Evolutionary conservation across 2,113 vertebrate genomes (phyloP).

Genomic region (Centrocercus urophasianus): DNA sequence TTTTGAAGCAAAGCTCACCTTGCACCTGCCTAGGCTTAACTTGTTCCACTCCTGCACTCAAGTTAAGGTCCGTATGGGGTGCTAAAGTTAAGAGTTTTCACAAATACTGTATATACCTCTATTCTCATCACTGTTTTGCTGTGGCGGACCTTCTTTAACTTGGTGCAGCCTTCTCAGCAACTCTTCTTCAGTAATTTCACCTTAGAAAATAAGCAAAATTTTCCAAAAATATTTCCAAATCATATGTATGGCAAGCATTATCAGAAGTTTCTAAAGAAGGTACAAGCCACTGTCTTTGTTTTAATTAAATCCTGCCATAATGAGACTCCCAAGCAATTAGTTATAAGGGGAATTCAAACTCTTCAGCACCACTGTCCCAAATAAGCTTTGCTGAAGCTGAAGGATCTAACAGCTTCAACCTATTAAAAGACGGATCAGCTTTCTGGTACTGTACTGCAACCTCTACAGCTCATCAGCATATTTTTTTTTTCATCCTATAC

Average conservation of each 20-base stretch:
- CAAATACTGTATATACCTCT: slow-evolving; percentile 83
- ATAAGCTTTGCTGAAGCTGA: slow-evolving; percentile 3
- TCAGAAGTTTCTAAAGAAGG: slow-evolving; percentile 51
- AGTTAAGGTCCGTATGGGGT: slow-evolving; percentile 62
- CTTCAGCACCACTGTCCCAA: neutral
- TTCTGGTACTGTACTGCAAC: neutral
- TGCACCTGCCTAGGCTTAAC: slow-evolving; percentile 68
- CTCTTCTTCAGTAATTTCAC: slow-evolving; percentile 96
- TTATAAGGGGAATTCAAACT: neutral
- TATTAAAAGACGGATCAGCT: neutral
- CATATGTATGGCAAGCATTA: slow-evolving; percentile 64
- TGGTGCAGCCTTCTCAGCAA: slow-evolving; percentile 94
- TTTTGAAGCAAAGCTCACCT: slow-evolving; percentile 58
- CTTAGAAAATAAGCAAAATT: slow-evolving; percentile 81
- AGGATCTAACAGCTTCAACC: neutral
- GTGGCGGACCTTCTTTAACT: slow-evolving; percentile 92
- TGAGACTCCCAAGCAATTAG: neutral
- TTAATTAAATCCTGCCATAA: slow-evolving; percentile 26
- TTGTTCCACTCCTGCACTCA: slow-evolving; percentile 67
- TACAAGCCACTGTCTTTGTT: slow-evolving; percentile 26
- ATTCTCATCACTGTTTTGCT: slow-evolving; percentile 85
- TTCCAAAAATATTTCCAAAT: slow-evolving; percentile 73
- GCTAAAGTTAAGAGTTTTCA: slow-evolving; percentile 64
- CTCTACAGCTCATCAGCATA: neutral
- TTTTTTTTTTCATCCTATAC: neutral